Evolutionary conservation across 2,888 invertebrate species (phyloP), one percentile per base, ranked within the genome.

Genomic region (Cecidostiba fungosa): DNA sequence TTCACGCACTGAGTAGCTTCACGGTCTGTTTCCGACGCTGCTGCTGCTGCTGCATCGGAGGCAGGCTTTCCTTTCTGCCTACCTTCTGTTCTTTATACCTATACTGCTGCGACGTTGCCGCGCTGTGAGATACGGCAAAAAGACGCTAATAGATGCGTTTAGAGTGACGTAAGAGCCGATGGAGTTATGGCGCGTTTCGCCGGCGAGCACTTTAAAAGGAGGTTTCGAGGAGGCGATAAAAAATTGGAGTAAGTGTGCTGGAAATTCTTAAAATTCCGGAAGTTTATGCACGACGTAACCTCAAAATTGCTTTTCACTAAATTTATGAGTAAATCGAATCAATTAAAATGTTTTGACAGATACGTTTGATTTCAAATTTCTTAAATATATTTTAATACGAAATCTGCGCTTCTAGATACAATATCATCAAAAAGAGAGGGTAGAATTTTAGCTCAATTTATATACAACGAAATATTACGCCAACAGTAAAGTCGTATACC

Each of bases 1-100:
- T 92, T 91, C 89, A 90, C 90, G 90, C 90, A 88, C 89, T 88
- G 90, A 91, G 91, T 90, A 91, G 89, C 90, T 90, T 90, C 89
- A 90, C 90, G 91, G 89, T 91, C 91, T 90, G 92, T 91, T 92
- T 92, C 91, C 84, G 85, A 84, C 79, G 43, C 82, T 84, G 87
- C 82, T 87, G 43, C 16, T 79, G 76, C 77, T 39, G 36, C 39
- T 36, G 23, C 72, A 23, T 8, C 23, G 39, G n/a, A 85, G 82
- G 50, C 3, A 32, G 23, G 6, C 36, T 54, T 36, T 72, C 39
- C 32, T 50, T 50, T 43, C 26, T 29, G 66, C 29, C 29, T 66
- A 16, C 29, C 66, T 70, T 73, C 50, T 62, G 59, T 36, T 77
- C 59, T 59, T 32, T 77, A 4, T 32, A 54, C 26, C 10, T 26